phyloP scores from a whole-genome alignment of 1,140 invertebrate genomes.

The Zaprionus vittiger region DNA sequence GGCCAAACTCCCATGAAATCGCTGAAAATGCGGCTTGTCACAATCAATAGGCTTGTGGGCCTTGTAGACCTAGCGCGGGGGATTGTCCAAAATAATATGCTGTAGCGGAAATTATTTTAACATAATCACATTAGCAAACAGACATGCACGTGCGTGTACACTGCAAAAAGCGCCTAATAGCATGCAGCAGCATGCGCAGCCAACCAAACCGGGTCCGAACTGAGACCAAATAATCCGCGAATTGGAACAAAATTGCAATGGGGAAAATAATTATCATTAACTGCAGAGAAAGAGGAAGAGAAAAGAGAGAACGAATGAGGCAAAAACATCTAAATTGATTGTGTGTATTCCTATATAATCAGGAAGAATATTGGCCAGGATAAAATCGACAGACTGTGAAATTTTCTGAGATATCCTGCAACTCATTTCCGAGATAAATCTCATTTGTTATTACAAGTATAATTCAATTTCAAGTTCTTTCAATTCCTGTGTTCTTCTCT shows the following conservation, averaged over 20 bases:
- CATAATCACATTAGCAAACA: constrained; percentile 54
- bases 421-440: neutral
- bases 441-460: neutral
- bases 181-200: constrained; percentile 29
- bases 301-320: neutral
- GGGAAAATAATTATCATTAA: neutral
- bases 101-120: constrained; percentile 71
- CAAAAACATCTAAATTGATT: neutral
- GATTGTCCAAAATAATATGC: constrained; percentile 54
- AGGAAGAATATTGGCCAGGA: neutral
- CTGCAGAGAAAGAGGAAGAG: neutral
- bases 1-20: neutral
- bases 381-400: neutral
- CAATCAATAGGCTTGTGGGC: neutral
- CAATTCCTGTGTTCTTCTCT: too few relatives aligned
- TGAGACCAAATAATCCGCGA: constrained; percentile 34
- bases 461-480: neutral
- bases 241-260: constrained; percentile 23
- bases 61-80: neutral
- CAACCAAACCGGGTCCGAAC: constrained; percentile 9
- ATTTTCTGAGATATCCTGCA: neutral
- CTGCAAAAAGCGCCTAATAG: constrained; percentile 35
- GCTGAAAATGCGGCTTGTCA: constrained; percentile 2
- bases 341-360: neutral
- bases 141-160: constrained; percentile 3